Evolutionary conservation across 1,140 invertebrate genomes (phyloP), one percentile per base, ranked within the genome.

Genomic region (Euschistus heros): DNA sequence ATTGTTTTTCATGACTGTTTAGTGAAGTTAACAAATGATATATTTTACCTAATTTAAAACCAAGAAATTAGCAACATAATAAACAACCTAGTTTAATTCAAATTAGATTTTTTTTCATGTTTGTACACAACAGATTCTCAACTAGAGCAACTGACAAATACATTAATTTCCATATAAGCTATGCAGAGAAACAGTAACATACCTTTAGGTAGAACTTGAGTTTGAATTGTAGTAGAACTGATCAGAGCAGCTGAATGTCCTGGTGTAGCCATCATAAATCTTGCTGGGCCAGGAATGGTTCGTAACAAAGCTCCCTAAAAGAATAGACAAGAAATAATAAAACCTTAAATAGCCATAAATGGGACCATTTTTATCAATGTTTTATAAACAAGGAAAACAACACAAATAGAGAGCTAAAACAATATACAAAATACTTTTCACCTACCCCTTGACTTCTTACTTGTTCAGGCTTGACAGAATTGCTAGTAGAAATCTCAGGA

Each of bases 191-290:
- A 10, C 7, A 10, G 5, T 37, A 37, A 22, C 50, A 54, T 18
- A 63, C 65, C 65, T 66, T 66, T 66, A 50, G 65, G 65, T 26
- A 66, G 20, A 37, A 66, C 65, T 57, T 66, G 65, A 37, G 60
- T 61, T 50, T 66, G 65, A 20, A 66, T 55, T 14, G 65, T 66
- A 10, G 60, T 55, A 6, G 65, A 27, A 33, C 65, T 66, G 52
- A 66, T 66, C 1, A 66, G 18, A 22, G 64, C 64, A 18, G 65
- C 26, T 22, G 63, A 57, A 7, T 60, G 44, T 20, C 61, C 57
- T n/a, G 61, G 47, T 20, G 60, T 42, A 44, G 61, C 55, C 42
- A 66, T 62, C n/a, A 66, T n/a, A 52, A 60, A 46, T 26, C 46
- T 33, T 14, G 30, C 27, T 18, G 26, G 24, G 1, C 59, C n/a